These are phyloP conservation scores for Apis cerana DNA, from an alignment of 1,140 invertebrate species.

Conservation along the genomic window DNA sequence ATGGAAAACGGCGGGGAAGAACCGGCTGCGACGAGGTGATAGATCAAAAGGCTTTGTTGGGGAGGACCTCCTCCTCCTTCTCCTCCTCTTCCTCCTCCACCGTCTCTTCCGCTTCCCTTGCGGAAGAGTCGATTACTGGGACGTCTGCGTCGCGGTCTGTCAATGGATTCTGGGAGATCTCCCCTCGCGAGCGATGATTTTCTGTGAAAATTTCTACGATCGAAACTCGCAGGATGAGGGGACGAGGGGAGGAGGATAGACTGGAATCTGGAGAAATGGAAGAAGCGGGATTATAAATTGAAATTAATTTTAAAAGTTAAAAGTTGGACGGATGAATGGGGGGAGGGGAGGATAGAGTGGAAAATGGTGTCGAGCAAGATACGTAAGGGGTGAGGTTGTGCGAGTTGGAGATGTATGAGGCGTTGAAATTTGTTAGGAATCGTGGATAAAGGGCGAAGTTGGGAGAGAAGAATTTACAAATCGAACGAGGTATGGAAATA, in stretches of 20 bases:
- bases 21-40: constrained; percentile 36
- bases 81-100: background rate
- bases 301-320: background rate
- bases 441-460: background rate
- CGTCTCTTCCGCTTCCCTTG: background rate
- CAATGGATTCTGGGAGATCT: constrained; percentile 9
- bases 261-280: background rate
- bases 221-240: background rate
- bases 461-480: background rate
- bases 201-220: background rate
- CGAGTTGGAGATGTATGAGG: background rate
- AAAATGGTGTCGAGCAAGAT: background rate
- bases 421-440: constrained; percentile 12
- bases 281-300: background rate
- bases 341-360: background rate
- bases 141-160: constrained; percentile 17
- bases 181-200: background rate
- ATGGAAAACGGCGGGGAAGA: constrained; percentile 32
- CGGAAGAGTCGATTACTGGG: constrained; percentile 40
- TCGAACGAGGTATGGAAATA: background rate
- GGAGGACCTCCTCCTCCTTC: background rate
- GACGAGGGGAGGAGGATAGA: background rate
- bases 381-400: background rate
- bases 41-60: constrained; percentile 58
- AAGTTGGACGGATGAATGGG: background rate